Percentiles rank a stretch among this genome's conserved stretches.
Evolutionary conservation across 2,797 vertebrate species (phyloP).

Genomic region (Ispidina picta): DNA sequence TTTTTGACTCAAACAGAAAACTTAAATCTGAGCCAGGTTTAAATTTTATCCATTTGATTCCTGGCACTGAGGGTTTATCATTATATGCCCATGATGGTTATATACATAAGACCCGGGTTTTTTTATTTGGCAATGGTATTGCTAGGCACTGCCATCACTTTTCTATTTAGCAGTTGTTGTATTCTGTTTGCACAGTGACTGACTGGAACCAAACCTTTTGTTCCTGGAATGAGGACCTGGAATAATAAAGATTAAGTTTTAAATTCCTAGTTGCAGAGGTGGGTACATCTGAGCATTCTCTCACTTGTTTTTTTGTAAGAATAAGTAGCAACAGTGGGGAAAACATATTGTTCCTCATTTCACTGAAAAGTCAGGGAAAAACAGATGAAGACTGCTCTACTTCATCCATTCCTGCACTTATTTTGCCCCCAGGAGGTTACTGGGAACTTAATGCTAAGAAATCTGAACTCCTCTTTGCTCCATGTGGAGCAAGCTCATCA

Average conservation of each 20-base stretch:
- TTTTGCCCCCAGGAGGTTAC: neutral
- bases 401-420: neutral
- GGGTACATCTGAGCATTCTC: neutral
- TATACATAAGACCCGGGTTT: constrained; percentile 77
- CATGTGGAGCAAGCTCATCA: neutral
- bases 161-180: constrained; percentile 83
- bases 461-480: neutral
- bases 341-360: neutral
- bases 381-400: neutral
- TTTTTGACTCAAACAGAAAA: constrained; percentile 81
- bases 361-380: neutral
- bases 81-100: constrained; percentile 81
- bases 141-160: constrained; percentile 80
- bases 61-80: constrained; percentile 82
- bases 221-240: constrained; percentile 80
- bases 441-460: neutral
- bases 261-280: constrained; percentile 13
- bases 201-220: constrained; percentile 79
- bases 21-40: constrained; percentile 77
- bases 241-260: constrained; percentile 44
- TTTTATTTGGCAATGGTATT: constrained; percentile 83
- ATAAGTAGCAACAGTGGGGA: neutral
- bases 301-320: neutral
- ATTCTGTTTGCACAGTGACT: constrained; percentile 78
- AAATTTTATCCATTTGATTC: constrained; percentile 85